Conservation (phyloP, 2,113 vertebrate species). For the Heptranchias perlo region DNA sequence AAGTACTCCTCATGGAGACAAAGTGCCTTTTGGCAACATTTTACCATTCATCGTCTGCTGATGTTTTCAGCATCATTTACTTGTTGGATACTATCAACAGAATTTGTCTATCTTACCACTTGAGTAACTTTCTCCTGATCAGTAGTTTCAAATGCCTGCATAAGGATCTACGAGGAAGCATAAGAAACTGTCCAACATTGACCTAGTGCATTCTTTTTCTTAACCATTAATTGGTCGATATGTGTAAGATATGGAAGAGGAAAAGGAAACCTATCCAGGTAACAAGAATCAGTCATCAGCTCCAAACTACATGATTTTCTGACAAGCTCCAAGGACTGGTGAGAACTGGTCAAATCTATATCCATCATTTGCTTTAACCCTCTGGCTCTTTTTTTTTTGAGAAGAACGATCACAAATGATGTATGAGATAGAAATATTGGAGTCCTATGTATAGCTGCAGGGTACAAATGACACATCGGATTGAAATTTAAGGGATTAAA, state of each 20-base stretch:
- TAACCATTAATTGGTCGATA: not conserved
- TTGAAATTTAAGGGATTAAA: not conserved
- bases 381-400: not conserved
- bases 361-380: not conserved
- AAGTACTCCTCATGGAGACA: no score
- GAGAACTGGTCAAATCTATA: not conserved
- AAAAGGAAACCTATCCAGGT: not conserved
- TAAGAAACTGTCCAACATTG: not conserved
- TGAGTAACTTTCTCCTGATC: not conserved
- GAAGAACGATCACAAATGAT: not conserved
- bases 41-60: not conserved
- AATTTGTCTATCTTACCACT: no score
- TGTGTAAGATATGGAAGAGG: not conserved
- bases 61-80: not conserved
- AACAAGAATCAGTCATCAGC: not conserved
- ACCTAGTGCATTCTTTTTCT: not conserved
- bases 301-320: not conserved
- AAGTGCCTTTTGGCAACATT: no score
- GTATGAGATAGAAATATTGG: not conserved
- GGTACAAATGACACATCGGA: not conserved
- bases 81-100: not conserved
- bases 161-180: not conserved
- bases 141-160: no score
- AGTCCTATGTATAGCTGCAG: not conserved
- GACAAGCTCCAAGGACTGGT: no score